Conservation (phyloP, 2,797 vertebrate genomes). For the Ambastaia sidthimunki region DNA sequence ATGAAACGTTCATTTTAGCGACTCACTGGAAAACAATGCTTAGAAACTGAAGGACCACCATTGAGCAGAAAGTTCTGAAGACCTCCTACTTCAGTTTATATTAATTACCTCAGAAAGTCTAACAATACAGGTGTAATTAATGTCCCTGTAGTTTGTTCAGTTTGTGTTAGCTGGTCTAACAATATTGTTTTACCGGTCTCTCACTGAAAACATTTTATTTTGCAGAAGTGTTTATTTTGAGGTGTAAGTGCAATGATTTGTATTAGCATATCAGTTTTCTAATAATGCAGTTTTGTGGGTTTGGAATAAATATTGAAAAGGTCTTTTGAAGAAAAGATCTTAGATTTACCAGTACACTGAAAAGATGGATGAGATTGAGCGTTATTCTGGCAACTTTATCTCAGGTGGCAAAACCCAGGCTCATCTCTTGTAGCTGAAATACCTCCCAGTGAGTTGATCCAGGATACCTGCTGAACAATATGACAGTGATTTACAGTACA, state of each 20-base stretch:
- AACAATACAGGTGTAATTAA: neutral
- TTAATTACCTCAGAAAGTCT: slow-evolving; percentile 21
- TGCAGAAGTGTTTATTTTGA: slow-evolving; percentile 24
- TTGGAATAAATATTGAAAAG: neutral
- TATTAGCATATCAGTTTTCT: slow-evolving; percentile 37
- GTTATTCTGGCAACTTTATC: slow-evolving; percentile 1
- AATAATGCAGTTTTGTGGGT: slow-evolving; percentile 16
- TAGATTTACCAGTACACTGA: neutral
- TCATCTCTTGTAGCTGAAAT: slow-evolving; percentile 12
- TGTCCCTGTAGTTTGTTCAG: slow-evolving; percentile 11
- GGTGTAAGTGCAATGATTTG: slow-evolving; percentile 21
- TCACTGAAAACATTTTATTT: slow-evolving; percentile 28
- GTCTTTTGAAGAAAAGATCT: slow-evolving; percentile 9
- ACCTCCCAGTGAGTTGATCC: slow-evolving; percentile 9
- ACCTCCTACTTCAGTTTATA: slow-evolving; percentile 14
- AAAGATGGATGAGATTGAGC: neutral
- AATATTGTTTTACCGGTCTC: slow-evolving; percentile 29
- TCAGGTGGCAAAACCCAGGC: slow-evolving; percentile 21
- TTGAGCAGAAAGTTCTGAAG: neutral
- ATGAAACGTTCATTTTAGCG: neutral
- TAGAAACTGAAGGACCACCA: slow-evolving; percentile 1
- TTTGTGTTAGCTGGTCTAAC: slow-evolving; percentile 54
- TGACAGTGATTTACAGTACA: neutral
- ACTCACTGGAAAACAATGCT: slow-evolving; percentile 7
- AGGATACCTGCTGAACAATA: slow-evolving; percentile 29